A percentile compares a stretch with the other conserved stretches of the same genome.
Conservation (phyloP, 2,797 vertebrate genomes). For the Centropyge bicolor region DNA sequence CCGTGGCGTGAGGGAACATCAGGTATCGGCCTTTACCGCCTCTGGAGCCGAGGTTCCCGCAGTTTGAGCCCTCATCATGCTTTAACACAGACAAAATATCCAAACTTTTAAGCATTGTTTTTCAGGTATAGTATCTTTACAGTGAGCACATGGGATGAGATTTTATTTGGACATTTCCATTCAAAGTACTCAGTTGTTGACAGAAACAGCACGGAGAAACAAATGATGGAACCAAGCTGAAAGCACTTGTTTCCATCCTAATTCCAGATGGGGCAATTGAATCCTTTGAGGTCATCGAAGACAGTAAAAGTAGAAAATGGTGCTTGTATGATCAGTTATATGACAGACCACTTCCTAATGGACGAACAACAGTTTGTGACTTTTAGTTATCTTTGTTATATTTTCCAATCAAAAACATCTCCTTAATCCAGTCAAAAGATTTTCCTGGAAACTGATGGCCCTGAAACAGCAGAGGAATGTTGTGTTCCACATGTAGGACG, state of each 20-base stretch:
- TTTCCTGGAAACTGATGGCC: conserved; percentile 4
- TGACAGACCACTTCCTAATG: neutral
- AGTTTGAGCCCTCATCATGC: conserved; percentile 87
- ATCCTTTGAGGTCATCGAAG: neutral
- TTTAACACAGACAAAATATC: conserved; percentile 58
- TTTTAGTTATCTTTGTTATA: conserved; percentile 24
- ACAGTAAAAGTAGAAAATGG: neutral
- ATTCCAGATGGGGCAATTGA: neutral
- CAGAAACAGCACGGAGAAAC: conserved; percentile 20
- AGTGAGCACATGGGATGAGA: neutral
- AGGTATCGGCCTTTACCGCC: conserved; percentile 85
- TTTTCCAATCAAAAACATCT: conserved; percentile 15
- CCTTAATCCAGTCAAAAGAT: conserved; percentile 14
- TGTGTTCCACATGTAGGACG: conserved; percentile 9
- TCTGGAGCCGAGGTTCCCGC: conserved; percentile 76
- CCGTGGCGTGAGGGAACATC: conserved; percentile 88
- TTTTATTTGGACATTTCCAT: conserved; percentile 5
- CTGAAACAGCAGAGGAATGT: conserved; percentile 33
- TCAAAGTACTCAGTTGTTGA: neutral
- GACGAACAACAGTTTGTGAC: neutral
- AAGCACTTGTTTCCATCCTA: neutral
- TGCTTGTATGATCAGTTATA: neutral
- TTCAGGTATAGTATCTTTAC: neutral
- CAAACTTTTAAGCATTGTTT: neutral
- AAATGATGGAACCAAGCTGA: conserved; percentile 11